A percentile compares a stretch with the other conserved stretches of the same genome.
phyloP scores from a whole-genome alignment of 2,888 invertebrate species.

The Scaptodrosophila latifasciaeformis region DNA sequence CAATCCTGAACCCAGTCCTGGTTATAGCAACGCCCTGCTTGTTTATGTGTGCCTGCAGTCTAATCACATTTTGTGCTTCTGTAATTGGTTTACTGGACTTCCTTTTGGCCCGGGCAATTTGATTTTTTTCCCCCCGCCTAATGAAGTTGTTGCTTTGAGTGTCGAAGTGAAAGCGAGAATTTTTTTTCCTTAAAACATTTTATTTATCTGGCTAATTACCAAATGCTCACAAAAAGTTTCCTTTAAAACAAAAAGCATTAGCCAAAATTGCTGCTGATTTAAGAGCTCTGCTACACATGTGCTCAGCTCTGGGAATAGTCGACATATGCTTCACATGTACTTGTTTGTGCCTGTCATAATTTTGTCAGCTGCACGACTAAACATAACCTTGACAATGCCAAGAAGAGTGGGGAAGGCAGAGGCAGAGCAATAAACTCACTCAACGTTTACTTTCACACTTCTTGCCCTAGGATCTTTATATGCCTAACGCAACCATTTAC shows the following conservation, averaged over 20 bases:
- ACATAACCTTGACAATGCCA: conserved; percentile 36
- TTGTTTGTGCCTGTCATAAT: conserved; percentile 21
- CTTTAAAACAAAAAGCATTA: too few species aligned
- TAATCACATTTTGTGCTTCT: conserved; percentile 56
- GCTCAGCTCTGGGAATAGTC: neutral
- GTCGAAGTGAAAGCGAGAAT: too few species aligned
- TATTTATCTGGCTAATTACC: too few species aligned
- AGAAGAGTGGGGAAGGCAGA: neutral
- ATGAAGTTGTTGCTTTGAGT: conserved; percentile 43
- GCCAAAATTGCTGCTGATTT: too few species aligned
- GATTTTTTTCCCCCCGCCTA: too few species aligned
- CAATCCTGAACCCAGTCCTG: conserved; percentile 18
- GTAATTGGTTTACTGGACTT: conserved; percentile 57
- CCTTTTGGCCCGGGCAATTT: conserved; percentile 34
- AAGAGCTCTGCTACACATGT: conserved; percentile 17
- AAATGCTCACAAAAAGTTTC: too few species aligned
- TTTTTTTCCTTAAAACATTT: too few species aligned
- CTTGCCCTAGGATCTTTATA: too few species aligned
- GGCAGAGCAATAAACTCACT: neutral
- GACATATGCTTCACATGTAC: neutral
- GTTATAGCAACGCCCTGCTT: neutral
- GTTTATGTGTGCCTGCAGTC: conserved; percentile 41
- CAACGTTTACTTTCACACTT: too few species aligned
- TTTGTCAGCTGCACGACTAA: conserved; percentile 16
- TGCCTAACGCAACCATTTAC: too few species aligned